Evolutionary conservation across 2,888 invertebrate genomes (phyloP).

Genomic region (Saturnia pavonia): DNA sequence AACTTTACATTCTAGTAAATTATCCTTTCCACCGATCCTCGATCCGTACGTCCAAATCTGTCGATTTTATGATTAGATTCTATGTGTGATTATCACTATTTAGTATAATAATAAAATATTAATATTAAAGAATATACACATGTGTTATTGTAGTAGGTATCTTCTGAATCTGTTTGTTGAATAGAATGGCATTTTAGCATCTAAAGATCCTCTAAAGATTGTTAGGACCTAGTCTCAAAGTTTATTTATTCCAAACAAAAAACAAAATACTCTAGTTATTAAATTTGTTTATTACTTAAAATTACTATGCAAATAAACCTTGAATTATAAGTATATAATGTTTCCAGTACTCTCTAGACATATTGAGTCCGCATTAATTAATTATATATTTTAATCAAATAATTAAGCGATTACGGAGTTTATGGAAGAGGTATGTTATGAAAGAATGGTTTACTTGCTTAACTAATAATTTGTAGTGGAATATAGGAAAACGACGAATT

Average conservation of each 20-base stretch:
- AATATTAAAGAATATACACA: not conserved
- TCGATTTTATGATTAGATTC: too few relatives aligned
- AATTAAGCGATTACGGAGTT: not conserved
- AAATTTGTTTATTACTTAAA: not conserved
- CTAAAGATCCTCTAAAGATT: not conserved
- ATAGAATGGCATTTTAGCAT: not conserved
- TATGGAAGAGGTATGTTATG: not conserved
- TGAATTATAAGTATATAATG: too few relatives aligned
- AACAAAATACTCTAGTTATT: not conserved
- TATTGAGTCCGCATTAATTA: not conserved
- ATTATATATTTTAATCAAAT: not conserved
- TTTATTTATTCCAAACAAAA: not conserved
- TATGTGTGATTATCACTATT: not conserved
- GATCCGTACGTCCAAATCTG: too few relatives aligned
- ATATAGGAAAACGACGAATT: not conserved
- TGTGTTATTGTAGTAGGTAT: not conserved
- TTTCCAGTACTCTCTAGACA: too few relatives aligned
- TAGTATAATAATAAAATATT: not conserved
- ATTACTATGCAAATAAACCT: not conserved
- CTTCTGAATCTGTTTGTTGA: not conserved
- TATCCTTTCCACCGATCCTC: too few relatives aligned
- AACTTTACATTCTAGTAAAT: too few relatives aligned
- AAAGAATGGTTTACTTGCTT: not conserved
- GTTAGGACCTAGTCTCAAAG: not conserved
- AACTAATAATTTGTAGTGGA: not conserved